Percentiles rank a stretch among this genome's conserved stretches.
Evolutionary conservation across 2,888 invertebrate species (phyloP).

Genomic region (Machimus rusticus): DNA sequence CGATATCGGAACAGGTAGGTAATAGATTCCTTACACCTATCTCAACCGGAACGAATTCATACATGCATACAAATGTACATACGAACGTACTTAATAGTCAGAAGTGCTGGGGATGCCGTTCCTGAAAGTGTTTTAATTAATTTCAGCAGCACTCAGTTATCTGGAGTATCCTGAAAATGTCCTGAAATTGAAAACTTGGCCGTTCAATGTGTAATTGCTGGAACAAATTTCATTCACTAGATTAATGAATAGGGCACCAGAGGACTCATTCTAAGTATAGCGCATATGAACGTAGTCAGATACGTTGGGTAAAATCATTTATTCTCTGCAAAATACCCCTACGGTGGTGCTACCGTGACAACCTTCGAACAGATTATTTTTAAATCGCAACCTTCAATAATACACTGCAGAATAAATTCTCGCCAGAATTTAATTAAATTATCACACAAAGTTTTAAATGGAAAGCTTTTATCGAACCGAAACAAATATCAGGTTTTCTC

Average conservation of each 20-base stretch:
- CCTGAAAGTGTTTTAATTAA: constrained; percentile 31
- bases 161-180: constrained; percentile 27
- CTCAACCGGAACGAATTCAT: background rate
- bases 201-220: constrained; percentile 32
- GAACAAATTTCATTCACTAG: constrained; percentile 31
- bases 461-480: background rate
- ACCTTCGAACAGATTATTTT: constrained; percentile 1
- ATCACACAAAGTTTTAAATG: background rate
- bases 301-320: background rate
- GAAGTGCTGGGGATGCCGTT: background rate
- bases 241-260: constrained; percentile 18
- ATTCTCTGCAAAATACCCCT: background rate
- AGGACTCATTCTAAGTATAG: background rate
- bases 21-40: constrained; percentile 1
- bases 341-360: background rate
- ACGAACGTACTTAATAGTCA: background rate
- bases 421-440: constrained; percentile 4
- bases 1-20: constrained; percentile 9
- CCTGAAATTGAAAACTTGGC: constrained; percentile 29
- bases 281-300: background rate
- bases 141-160: constrained; percentile 25
- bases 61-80: background rate
- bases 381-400: background rate
- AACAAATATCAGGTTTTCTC: background rate
- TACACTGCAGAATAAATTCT: background rate